Percentiles rank a stretch among this genome's conserved stretches.
Evolutionary conservation across 2,113 vertebrate species (phyloP).

Genomic region (Pionites leucogaster): DNA sequence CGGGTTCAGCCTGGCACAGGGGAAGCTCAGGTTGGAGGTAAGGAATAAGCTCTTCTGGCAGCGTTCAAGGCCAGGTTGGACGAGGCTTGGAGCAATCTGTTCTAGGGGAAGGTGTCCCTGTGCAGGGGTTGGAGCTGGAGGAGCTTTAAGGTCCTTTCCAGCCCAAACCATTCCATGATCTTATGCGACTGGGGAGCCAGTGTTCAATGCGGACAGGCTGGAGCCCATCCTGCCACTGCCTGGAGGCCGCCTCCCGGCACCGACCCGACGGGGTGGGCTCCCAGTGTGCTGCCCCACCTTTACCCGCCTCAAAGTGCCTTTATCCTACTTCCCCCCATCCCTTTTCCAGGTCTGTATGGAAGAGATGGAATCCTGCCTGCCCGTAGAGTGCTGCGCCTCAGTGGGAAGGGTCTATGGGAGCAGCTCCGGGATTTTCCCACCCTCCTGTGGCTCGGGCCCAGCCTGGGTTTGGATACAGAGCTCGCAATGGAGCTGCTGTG

Average conservation of each 20-base stretch:
- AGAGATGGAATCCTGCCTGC: conserved; percentile 87
- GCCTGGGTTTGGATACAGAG: conserved; percentile 86
- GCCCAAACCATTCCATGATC: neutral
- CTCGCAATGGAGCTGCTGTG: conserved; percentile 90
- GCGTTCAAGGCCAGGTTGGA: too few species aligned
- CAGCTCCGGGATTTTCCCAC: conserved; percentile 84
- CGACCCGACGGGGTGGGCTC: too few species aligned
- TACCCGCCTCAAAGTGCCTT: neutral
- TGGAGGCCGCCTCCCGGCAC: neutral
- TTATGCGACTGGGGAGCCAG: neutral
- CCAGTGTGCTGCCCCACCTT: neutral
- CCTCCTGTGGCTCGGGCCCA: conserved; percentile 86
- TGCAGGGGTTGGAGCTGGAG: neutral
- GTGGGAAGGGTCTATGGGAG: conserved; percentile 80
- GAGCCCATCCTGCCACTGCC: neutral
- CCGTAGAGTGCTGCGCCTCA: conserved; percentile 78
- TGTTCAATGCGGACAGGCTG: neutral
- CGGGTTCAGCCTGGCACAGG: too few species aligned
- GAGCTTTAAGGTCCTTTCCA: neutral
- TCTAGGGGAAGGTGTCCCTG: neutral
- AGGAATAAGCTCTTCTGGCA: neutral
- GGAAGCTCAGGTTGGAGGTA: neutral
- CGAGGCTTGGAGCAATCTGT: neutral
- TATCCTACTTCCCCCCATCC: neutral
- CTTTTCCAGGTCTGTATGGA: conserved; percentile 87